Percentiles rank a stretch among this genome's conserved stretches.
Evolutionary conservation across 2,113 vertebrate genomes (phyloP).

Genomic region (Abramis brama): DNA sequence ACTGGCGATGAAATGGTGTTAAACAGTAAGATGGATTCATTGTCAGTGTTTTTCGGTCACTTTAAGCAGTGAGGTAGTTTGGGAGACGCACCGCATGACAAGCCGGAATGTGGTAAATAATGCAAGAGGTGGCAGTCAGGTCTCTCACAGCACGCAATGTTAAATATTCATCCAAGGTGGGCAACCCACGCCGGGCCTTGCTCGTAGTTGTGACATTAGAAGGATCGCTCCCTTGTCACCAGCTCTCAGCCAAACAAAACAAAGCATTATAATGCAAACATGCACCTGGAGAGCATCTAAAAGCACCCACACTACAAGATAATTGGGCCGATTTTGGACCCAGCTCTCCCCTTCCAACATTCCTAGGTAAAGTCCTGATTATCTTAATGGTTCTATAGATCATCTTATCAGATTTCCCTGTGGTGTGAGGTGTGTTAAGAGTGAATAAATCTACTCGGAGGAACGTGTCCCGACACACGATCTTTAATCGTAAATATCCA

Average conservation of each 20-base stretch:
- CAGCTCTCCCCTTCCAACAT: no score
- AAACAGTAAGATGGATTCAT: not conserved
- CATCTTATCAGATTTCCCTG: no score
- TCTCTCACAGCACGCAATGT: conserved; percentile 50
- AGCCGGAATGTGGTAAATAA: conserved; percentile 50
- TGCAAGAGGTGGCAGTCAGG: conserved; percentile 50
- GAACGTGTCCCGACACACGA: no score
- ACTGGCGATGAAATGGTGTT: not conserved
- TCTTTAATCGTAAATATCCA: no score
- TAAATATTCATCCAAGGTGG: conserved; percentile 57
- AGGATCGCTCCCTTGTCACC: not conserved
- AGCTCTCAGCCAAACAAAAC: conserved; percentile 27
- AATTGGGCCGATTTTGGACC: no score
- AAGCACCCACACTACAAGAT: no score
- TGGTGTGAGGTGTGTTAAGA: no score
- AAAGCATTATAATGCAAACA: not conserved
- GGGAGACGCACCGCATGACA: not conserved
- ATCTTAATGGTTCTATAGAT: no score
- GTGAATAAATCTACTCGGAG: no score
- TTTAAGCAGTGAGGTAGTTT: not conserved
- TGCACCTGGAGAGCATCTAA: not conserved
- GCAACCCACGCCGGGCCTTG: conserved; percentile 14
- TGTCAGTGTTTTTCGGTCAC: not conserved
- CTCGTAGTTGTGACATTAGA: not conserved
- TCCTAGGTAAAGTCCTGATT: no score